Conservation (phyloP, 2,888 invertebrate species). For the Ypsolopha scabrella region DNA sequence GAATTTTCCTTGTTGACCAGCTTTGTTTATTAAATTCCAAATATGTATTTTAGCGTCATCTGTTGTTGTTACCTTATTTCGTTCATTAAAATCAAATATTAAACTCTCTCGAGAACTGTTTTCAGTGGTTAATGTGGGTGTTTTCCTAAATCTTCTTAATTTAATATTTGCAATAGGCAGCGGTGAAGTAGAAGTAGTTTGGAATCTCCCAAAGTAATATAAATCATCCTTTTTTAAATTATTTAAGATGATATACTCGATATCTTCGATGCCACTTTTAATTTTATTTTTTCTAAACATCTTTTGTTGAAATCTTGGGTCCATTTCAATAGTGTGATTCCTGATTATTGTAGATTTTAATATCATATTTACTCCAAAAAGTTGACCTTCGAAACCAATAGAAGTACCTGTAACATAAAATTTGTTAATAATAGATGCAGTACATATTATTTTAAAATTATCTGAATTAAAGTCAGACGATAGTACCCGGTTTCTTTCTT, state of each 20-base stretch:
- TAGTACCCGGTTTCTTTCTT: too few species aligned
- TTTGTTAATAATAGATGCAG: not conserved
- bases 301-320: constrained; percentile 36
- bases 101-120: too few species aligned
- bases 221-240: constrained; percentile 35
- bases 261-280: constrained; percentile 16
- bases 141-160: too few species aligned
- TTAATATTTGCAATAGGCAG: too few species aligned
- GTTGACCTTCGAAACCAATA: constrained; percentile 77
- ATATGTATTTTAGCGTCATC: constrained; percentile 6
- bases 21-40: constrained; percentile 30
- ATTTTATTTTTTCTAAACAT: constrained; percentile 35
- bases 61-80: constrained; percentile 2
- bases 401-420: constrained; percentile 50
- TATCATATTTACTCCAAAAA: constrained; percentile 76
- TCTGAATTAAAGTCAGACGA: too few species aligned
- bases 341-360: constrained; percentile 67
- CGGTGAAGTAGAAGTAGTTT: too few species aligned
- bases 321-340: constrained; percentile 32
- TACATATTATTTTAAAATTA: not conserved
- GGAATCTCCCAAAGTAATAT: too few species aligned
- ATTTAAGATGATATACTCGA: constrained; percentile 37
- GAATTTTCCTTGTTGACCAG: constrained; percentile 19
- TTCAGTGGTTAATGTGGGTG: too few species aligned
- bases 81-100: constrained; percentile 30